Conservation (phyloP, 2,797 vertebrate species). For the Benthosema pterotum region DNA sequence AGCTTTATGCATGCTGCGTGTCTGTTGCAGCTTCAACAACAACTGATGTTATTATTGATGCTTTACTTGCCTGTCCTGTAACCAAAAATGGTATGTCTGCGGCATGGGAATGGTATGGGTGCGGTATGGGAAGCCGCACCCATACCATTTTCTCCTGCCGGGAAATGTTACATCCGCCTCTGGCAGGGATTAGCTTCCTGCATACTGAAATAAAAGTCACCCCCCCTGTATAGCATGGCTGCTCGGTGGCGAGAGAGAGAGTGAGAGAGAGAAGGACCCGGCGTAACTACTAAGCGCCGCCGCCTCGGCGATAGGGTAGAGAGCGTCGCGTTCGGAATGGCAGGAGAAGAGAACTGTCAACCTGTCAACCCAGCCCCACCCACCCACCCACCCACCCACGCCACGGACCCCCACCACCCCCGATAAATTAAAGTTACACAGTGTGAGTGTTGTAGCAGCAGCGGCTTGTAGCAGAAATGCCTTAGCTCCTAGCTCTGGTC, state of each 20-base stretch:
- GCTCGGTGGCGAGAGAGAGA: constrained; percentile 63
- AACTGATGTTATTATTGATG: too few species aligned
- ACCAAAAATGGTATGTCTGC: too few species aligned
- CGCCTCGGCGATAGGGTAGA: constrained; percentile 62
- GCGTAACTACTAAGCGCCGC: constrained; percentile 59
- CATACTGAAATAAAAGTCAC: constrained; percentile 62
- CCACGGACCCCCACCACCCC: constrained; percentile 37
- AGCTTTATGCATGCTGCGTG: too few species aligned
- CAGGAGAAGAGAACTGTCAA: constrained; percentile 83
- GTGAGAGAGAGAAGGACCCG: too few species aligned
- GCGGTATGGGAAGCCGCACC: too few species aligned
- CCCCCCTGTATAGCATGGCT: constrained; percentile 61
- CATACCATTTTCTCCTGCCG: too few species aligned
- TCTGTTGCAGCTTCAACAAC: too few species aligned
- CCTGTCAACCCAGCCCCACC: constrained; percentile 79
- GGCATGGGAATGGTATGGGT: too few species aligned
- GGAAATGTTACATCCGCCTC: too few species aligned
- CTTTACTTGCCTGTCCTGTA: too few species aligned
- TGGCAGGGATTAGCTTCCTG: constrained; percentile 65
- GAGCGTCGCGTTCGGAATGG: constrained; percentile 69
- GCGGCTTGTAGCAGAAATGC: constrained; percentile 79
- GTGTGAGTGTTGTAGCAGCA: constrained; percentile 78
- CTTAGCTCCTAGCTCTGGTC: constrained; percentile 76
- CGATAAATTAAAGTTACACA: constrained; percentile 83
- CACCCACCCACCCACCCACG: constrained; percentile 77